Percentiles rank a stretch among this genome's conserved stretches.
These are phyloP conservation scores for Pseudococcus viburni DNA, from an alignment of 2,888 invertebrate genomes.

Conservation along the genomic window DNA sequence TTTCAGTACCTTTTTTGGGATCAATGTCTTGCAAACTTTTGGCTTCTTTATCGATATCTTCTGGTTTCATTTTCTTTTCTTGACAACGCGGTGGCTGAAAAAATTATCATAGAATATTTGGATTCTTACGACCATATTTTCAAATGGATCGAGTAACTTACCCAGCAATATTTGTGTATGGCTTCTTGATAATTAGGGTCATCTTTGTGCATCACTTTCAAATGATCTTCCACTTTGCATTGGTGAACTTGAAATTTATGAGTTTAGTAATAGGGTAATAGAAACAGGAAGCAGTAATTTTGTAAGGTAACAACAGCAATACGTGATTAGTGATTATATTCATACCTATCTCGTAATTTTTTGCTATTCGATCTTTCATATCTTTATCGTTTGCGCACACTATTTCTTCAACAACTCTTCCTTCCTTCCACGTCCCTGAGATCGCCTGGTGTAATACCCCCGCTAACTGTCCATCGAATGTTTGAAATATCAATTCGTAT, in stretches of 20 bases:
- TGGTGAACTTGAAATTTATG: background rate
- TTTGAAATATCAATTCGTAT: too few relatives aligned
- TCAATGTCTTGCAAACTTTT: background rate
- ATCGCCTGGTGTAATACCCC: too few relatives aligned
- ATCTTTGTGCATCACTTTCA: background rate
- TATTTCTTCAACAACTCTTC: too few relatives aligned
- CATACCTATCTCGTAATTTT: background rate
- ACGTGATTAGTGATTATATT: too few relatives aligned
- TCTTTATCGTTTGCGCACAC: too few relatives aligned
- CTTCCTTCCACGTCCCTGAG: too few relatives aligned
- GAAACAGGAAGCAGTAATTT: too few relatives aligned
- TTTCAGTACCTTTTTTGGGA: slow-evolving; percentile 2
- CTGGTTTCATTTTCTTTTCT: background rate
- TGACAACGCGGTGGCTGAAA: background rate
- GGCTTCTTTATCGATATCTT: slow-evolving; percentile 2
- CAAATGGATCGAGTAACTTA: background rate
- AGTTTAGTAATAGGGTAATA: too few relatives aligned
- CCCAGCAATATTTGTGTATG: background rate
- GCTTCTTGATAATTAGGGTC: background rate
- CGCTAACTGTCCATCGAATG: too few relatives aligned
- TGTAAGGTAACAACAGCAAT: too few relatives aligned
- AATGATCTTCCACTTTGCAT: background rate
- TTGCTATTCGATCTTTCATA: background rate
- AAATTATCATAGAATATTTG: background rate
- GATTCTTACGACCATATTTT: background rate